A percentile compares a stretch with the other conserved stretches of the same genome.
Conservation (phyloP, 2,888 invertebrate species). For the Aporophyla lueneburgensis region DNA sequence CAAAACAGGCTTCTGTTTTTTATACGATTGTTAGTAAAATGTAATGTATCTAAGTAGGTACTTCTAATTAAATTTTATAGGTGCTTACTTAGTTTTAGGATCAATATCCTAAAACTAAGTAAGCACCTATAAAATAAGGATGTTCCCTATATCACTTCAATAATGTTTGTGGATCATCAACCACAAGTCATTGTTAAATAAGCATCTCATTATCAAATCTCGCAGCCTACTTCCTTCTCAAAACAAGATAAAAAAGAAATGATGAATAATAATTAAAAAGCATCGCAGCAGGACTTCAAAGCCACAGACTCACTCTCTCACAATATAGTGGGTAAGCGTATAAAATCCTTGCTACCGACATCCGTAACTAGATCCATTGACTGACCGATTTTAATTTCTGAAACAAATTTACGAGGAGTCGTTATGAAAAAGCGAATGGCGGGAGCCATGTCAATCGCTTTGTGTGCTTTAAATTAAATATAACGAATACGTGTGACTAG, state of each 20-base stretch:
- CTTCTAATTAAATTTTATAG: background rate
- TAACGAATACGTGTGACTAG: slow-evolving; percentile 82
- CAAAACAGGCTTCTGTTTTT: background rate
- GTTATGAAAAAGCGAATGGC: slow-evolving; percentile 83
- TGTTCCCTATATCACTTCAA: background rate
- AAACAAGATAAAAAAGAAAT: slow-evolving; percentile 38
- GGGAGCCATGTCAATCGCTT: slow-evolving; percentile 87
- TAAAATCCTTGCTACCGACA: slow-evolving; percentile 69
- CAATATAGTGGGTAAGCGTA: slow-evolving; percentile 53
- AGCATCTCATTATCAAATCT: slow-evolving; percentile 13
- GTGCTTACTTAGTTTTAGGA: background rate
- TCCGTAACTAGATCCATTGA: slow-evolving; percentile 76
- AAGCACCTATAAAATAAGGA: too few relatives aligned
- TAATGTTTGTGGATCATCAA: slow-evolving; percentile 17
- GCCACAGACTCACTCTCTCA: slow-evolving; percentile 37
- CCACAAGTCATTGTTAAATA: slow-evolving; percentile 9
- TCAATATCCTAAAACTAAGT: too few relatives aligned
- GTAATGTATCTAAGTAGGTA: background rate
- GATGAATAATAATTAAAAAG: slow-evolving; percentile 45
- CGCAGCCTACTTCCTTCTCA: slow-evolving; percentile 13
- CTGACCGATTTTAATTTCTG: slow-evolving; percentile 74
- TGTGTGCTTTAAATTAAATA: slow-evolving; percentile 89
- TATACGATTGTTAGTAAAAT: too few relatives aligned
- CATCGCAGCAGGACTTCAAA: slow-evolving; percentile 52
- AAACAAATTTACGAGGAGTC: slow-evolving; percentile 80